A percentile compares a stretch with the other conserved stretches of the same genome.
Conservation (phyloP, 2,113 vertebrate genomes). For the Pelmatolapia mariae region DNA sequence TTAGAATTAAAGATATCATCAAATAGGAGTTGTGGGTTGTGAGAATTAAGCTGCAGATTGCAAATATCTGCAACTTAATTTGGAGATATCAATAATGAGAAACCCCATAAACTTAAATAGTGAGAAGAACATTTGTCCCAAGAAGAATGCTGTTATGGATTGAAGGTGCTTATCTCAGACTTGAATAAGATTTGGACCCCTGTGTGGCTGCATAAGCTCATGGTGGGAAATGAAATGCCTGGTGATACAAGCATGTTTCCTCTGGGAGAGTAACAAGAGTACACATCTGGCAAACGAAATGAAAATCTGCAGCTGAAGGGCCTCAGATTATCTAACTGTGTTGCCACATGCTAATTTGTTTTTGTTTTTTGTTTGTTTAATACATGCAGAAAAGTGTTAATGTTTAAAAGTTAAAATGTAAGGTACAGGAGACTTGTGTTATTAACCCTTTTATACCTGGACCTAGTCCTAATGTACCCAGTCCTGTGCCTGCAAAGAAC, state of each 20-base stretch:
- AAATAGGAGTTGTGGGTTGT: neutral
- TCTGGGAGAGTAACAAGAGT: neutral
- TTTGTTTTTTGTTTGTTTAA: neutral
- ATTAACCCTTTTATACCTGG: neutral
- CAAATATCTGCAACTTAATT: neutral
- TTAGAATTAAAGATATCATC: neutral
- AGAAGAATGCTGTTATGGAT: neutral
- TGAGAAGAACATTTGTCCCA: neutral
- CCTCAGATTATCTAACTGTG: neutral
- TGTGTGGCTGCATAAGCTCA: neutral
- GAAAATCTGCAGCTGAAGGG: neutral
- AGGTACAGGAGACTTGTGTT: neutral
- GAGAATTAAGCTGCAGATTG: neutral
- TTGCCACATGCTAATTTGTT: neutral
- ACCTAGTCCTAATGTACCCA: neutral
- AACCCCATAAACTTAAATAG: neutral
- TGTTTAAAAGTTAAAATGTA: neutral
- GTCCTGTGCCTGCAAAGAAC: neutral
- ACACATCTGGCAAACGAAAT: slow-evolving; percentile 26
- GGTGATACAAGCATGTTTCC: neutral
- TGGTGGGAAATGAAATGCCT: slow-evolving; percentile 5
- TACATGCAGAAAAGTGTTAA: neutral
- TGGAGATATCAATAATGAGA: neutral
- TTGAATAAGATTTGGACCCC: neutral
- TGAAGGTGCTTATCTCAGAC: neutral